A percentile compares a stretch with the other conserved stretches of the same genome.
These are phyloP conservation scores for Cantharis rustica DNA, from an alignment of 2,888 invertebrate species.

Conservation along the genomic window DNA sequence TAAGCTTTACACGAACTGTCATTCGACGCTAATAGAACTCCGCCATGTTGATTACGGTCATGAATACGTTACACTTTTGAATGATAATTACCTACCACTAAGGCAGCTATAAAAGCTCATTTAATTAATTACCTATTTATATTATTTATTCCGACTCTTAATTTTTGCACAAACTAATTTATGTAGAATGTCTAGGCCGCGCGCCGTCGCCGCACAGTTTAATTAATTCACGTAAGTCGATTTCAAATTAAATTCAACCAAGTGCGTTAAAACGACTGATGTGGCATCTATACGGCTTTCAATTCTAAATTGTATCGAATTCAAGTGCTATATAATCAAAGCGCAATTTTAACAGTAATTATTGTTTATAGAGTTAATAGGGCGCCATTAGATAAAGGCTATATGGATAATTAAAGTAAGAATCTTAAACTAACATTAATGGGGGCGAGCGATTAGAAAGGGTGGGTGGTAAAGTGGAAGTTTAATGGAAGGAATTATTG, in stretches of 20 bases:
- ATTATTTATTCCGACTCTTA: background rate
- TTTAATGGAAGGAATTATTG: slow-evolving; percentile 32
- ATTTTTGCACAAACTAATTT: background rate
- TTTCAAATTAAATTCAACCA: background rate
- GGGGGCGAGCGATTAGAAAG: slow-evolving; percentile 32
- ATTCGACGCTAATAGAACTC: slow-evolving; percentile 25
- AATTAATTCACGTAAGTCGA: background rate
- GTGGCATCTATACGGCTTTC: slow-evolving; percentile 4
- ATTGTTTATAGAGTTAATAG: slow-evolving; percentile 35
- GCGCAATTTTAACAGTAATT: slow-evolving; percentile 40
- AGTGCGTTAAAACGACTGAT: slow-evolving; percentile 12
- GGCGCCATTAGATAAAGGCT: slow-evolving; percentile 35
- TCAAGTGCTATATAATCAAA: slow-evolving; percentile 34
- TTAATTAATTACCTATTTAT: background rate
- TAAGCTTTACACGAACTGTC: slow-evolving; percentile 34
- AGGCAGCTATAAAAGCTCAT: slow-evolving; percentile 2
- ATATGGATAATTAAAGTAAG: slow-evolving; percentile 38
- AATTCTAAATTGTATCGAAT: slow-evolving; percentile 14
- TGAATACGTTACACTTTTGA: slow-evolving; percentile 31
- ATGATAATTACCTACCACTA: slow-evolving; percentile 33
- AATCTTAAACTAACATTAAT: slow-evolving; percentile 40
- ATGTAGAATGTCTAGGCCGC: background rate
- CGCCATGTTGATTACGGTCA: slow-evolving; percentile 35
- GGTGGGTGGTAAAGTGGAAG: slow-evolving; percentile 18
- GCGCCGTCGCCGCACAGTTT: background rate